Conservation (phyloP, 2,113 vertebrate genomes). For the Odocoileus hemionus region DNA sequence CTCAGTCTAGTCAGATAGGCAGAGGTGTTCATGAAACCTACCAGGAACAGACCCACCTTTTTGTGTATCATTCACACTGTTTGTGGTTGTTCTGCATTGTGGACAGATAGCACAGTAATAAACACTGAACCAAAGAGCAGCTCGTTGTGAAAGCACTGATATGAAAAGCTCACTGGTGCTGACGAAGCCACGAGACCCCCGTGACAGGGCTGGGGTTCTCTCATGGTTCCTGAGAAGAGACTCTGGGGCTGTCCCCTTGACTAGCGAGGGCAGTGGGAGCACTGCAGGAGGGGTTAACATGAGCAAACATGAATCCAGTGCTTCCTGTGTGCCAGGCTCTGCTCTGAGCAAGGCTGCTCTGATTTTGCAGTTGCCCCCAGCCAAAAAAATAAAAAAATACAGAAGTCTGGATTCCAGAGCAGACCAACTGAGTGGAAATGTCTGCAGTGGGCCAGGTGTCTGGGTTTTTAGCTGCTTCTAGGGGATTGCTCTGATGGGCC, state of each 20-base stretch:
- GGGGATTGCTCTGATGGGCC: accelerated
- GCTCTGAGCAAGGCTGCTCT: not conserved
- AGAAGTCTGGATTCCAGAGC: not conserved
- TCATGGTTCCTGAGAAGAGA: not conserved
- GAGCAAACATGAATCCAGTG: accelerated
- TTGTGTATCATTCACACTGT: not conserved
- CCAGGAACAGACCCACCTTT: conserved; percentile 44
- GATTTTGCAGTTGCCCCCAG: too few species aligned
- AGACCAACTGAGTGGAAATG: not conserved
- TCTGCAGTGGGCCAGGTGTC: accelerated
- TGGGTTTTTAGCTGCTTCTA: not conserved
- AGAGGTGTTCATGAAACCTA: conserved; percentile 51
- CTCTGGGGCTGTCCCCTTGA: not conserved
- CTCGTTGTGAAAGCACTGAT: not conserved
- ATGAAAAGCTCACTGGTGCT: not conserved
- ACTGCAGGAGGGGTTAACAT: not conserved
- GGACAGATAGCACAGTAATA: not conserved
- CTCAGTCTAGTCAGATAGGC: conserved; percentile 46
- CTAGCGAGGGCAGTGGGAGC: accelerated
- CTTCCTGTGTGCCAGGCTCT: not conserved
- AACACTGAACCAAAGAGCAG: not conserved
- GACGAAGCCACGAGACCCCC: not conserved
- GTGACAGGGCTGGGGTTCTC: not conserved
- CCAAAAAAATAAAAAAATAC: too few species aligned
- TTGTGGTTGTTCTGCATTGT: not conserved